These are phyloP conservation scores for Exephanes ischioxanthus DNA, from an alignment of 2,888 invertebrate genomes.

Conservation along the genomic window DNA sequence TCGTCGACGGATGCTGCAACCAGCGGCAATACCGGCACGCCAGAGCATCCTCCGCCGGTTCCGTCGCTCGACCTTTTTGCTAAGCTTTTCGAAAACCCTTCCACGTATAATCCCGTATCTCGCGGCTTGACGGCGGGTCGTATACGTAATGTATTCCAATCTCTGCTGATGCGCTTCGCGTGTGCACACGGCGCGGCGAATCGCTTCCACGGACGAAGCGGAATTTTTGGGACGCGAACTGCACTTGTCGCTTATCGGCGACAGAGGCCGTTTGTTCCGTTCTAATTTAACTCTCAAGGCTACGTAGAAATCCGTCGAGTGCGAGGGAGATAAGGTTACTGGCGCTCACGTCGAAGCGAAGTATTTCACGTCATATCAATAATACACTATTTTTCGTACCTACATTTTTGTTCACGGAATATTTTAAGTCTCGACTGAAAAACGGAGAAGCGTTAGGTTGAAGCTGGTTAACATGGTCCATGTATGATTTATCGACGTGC, in stretches of 20 bases:
- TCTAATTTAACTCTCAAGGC: not conserved
- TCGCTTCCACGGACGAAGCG: not conserved
- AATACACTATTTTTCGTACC: not conserved
- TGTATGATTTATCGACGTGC: too few relatives aligned
- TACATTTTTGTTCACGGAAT: not conserved
- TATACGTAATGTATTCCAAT: conserved; percentile 1
- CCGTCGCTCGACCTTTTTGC: conserved; percentile 24
- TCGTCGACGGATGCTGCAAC: conserved; percentile 27
- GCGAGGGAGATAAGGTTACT: too few relatives aligned
- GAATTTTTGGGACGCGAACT: conserved; percentile 8
- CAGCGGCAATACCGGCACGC: conserved; percentile 18
- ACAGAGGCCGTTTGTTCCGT: not conserved
- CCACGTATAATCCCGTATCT: conserved; percentile 20
- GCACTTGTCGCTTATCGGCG: not conserved
- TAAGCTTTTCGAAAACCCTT: conserved; percentile 17
- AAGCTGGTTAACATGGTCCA: not conserved
- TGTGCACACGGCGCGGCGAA: not conserved
- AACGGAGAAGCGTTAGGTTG: not conserved
- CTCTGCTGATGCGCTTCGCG: conserved; percentile 13
- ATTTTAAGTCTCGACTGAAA: not conserved
- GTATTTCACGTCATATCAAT: not conserved
- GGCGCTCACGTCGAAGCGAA: too few relatives aligned
- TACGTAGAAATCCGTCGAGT: not conserved
- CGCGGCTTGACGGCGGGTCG: conserved; percentile 14
- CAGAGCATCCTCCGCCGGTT: not conserved